A percentile compares a stretch with the other conserved stretches of the same genome.
These are phyloP conservation scores for Parnassius glacialis DNA, from an alignment of 2,888 invertebrate genomes.

Conservation along the genomic window DNA sequence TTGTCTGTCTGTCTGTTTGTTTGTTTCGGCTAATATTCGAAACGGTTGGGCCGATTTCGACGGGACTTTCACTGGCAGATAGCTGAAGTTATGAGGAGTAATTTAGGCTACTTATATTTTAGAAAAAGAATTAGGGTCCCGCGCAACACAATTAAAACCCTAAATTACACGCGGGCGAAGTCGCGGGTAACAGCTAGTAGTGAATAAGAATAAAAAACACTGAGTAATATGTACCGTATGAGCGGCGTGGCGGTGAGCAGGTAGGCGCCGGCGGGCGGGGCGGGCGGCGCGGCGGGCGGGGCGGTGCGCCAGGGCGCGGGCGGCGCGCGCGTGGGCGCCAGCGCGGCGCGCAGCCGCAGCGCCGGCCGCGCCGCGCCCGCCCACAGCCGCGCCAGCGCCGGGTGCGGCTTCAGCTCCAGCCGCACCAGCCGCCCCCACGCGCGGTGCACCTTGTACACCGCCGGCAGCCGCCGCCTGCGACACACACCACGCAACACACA, in stretches of 20 bases:
- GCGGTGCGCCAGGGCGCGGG: constrained; percentile 91
- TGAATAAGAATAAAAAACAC: too few species aligned
- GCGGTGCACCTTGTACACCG: constrained; percentile 89
- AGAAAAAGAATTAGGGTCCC: too few species aligned
- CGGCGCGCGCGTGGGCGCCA: constrained; percentile 90
- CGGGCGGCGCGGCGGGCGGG: constrained; percentile 34
- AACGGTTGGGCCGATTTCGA: too few species aligned
- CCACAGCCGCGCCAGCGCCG: constrained; percentile 85
- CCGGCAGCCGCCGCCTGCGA: constrained; percentile 84
- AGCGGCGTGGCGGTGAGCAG: constrained; percentile 83
- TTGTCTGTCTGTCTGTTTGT: too few species aligned
- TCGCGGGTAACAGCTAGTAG: too few species aligned
- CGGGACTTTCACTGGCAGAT: too few species aligned
- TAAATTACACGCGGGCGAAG: too few species aligned
- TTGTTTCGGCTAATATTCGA: too few species aligned
- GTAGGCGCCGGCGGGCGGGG: constrained; percentile 83
- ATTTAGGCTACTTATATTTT: too few species aligned
- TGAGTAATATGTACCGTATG: constrained; percentile 45
- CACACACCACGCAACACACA: too few species aligned
- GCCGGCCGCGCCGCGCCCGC: constrained; percentile 84
- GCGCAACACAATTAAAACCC: too few species aligned
- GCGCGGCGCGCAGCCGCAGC: constrained; percentile 86
- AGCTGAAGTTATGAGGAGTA: too few species aligned
- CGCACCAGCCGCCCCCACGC: constrained; percentile 83
- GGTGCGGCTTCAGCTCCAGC: constrained; percentile 92